Base-by-base conservation (phyloP, 2,888 invertebrate species). In the Smittia sp. region DNA sequence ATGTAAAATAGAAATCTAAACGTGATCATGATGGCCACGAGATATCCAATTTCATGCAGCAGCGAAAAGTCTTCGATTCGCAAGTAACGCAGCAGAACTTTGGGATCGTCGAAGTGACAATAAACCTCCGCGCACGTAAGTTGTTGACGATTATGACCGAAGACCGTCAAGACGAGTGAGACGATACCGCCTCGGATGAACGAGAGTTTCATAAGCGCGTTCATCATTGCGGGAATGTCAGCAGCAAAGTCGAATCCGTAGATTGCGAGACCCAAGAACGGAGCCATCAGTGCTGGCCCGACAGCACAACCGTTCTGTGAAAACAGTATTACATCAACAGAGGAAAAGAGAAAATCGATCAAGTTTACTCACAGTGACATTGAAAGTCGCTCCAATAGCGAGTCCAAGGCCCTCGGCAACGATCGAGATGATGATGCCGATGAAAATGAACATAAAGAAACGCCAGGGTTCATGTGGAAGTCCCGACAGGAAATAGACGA, bases 391-490 rank as follows among this genome's bases (percentile, higher is more conserved):
- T 70, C 93, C 93, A 77, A 93, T 90, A 0, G 91, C 87, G 75
- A 93, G 79, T 0, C 93, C 93, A 79, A 92, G 85, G 38, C 91
- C 90, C 79, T 93, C 93, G 18, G 92, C 88, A 0, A 89, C 89
- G 52, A 93, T 82, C 0, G 91, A 89, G 7, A 90, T 88, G 73
- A 89, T 83, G 69, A 90, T 86, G 0, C 89, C 88, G 25, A 91
- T 85, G 0, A 88, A 78, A 38, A 88, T 85, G 80, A 91, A 92
- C 74, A 89, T 83, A 7, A 85, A 79, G 78, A 91, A 93, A 32
- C 93, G 85, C 76, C 84, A 78, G 62, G 86, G 78, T 75, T 88
- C 85, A 41, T 86, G 85, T 0, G 93, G 93, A 76, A 93, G 85
- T 0, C 90, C 90, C 0, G 89, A 83, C 86, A 89, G 86, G 79